Evolutionary conservation across 2,888 invertebrate genomes (phyloP).

Genomic region (Craniophora ligustri): DNA sequence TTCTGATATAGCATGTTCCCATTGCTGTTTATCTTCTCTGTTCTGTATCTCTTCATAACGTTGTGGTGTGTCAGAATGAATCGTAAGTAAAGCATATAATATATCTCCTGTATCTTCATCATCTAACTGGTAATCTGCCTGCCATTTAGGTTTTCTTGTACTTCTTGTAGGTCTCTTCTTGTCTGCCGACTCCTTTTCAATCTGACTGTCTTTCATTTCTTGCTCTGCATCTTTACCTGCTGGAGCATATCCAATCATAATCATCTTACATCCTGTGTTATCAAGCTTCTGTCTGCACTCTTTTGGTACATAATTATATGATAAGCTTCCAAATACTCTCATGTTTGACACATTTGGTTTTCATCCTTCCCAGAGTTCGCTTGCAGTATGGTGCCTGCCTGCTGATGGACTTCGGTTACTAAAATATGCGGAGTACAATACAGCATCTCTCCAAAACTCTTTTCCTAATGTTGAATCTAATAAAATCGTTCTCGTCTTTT

Average conservation of each 20-base stretch:
- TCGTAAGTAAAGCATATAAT: no score
- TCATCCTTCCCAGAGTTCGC: background rate
- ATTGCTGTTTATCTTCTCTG: no score
- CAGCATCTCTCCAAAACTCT: background rate
- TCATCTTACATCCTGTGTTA: conserved; percentile 4
- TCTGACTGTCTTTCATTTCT: background rate
- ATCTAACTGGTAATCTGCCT: no score
- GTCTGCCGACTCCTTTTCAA: no score
- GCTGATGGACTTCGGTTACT: background rate
- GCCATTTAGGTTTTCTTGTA: no score
- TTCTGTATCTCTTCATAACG: no score
- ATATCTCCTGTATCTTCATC: no score
- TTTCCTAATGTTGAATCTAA: background rate
- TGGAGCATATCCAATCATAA: conserved; percentile 2
- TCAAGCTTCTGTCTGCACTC: background rate
- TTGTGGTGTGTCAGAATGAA: no score
- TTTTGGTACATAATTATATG: conserved; percentile 3
- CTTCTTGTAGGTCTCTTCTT: no score
- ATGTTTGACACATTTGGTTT: conserved; percentile 6
- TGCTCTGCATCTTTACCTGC: background rate
- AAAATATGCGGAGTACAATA: background rate
- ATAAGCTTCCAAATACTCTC: conserved; percentile 2
- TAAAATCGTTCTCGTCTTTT: background rate
- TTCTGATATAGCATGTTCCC: no score
- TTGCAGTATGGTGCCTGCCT: background rate